A percentile compares a stretch with the other conserved stretches of the same genome.
phyloP scores from a whole-genome alignment of 1,140 invertebrate species.

The Drosophila bocqueti region DNA sequence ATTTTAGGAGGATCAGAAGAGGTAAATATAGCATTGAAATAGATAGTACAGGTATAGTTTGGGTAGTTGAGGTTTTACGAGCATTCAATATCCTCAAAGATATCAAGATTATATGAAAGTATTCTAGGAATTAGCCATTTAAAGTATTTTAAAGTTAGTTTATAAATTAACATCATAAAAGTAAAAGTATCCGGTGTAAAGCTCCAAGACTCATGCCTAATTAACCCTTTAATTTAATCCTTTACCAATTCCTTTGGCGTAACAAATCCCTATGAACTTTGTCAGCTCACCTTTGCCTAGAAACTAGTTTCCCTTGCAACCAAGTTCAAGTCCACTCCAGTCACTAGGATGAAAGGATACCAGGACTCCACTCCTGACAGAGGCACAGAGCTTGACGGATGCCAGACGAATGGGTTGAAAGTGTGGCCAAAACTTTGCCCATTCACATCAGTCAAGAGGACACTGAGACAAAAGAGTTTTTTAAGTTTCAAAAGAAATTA shows the following conservation, averaged over 20 bases:
- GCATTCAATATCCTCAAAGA: not conserved
- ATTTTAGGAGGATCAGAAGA: slow-evolving; percentile 39
- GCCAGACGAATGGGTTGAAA: slow-evolving; percentile 28
- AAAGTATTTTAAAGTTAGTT: not conserved
- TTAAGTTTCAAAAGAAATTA: no score
- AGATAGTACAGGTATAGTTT: not conserved
- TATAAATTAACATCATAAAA: no score
- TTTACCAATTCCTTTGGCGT: not conserved
- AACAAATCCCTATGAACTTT: slow-evolving; percentile 26
- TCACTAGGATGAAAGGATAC: not conserved
- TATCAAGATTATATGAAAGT: no score
- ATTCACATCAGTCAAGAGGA: slow-evolving; percentile 46
- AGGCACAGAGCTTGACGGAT: slow-evolving; percentile 58
- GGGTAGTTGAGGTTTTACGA: not conserved
- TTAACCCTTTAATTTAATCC: slow-evolving; percentile 2
- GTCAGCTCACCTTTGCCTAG: slow-evolving; percentile 14
- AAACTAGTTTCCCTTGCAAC: not conserved
- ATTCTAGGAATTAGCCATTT: not conserved
- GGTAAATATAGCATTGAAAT: not conserved
- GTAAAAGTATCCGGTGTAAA: no score
- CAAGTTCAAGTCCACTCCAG: not conserved
- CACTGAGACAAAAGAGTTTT: slow-evolving; percentile 1
- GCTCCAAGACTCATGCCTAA: not conserved
- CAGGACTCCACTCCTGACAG: slow-evolving; percentile 21
- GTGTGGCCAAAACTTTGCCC: slow-evolving; percentile 51